phyloP scores from a whole-genome alignment of 2,797 vertebrate species.

The Platalea minor region DNA sequence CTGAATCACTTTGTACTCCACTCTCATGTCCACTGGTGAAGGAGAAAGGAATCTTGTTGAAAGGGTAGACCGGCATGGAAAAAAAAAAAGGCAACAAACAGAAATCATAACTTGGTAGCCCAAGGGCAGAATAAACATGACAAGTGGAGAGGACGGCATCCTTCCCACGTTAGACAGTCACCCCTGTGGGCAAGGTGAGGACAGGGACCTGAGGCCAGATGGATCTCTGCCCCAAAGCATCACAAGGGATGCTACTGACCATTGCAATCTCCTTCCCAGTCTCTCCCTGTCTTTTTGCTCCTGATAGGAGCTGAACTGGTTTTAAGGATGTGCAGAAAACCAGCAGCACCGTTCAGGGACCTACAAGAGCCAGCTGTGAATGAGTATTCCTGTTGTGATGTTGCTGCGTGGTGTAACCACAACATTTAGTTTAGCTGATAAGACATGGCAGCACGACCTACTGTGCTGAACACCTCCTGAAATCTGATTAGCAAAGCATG shows the following conservation, averaged over 20 bases:
- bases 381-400: neutral
- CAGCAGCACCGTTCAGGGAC: neutral
- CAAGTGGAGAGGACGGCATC: neutral
- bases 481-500: conserved; percentile 10
- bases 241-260: neutral
- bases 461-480: neutral
- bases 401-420: neutral
- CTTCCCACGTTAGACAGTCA: neutral
- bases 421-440: neutral
- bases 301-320: neutral
- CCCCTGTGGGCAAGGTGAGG: fast-evolving
- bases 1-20: neutral
- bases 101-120: neutral
- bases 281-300: neutral
- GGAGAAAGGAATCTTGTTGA: neutral
- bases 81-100: neutral
- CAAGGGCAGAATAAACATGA: neutral
- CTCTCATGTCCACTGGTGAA: neutral
- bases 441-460: neutral
- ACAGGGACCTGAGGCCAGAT: neutral
- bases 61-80: neutral
- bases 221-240: neutral
- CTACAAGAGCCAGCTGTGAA: neutral
- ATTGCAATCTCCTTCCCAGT: neutral
- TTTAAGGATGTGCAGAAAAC: neutral